A percentile compares a stretch with the other conserved stretches of the same genome.
Evolutionary conservation across 2,113 vertebrate genomes (phyloP).

Genomic region (Vombatus ursinus): DNA sequence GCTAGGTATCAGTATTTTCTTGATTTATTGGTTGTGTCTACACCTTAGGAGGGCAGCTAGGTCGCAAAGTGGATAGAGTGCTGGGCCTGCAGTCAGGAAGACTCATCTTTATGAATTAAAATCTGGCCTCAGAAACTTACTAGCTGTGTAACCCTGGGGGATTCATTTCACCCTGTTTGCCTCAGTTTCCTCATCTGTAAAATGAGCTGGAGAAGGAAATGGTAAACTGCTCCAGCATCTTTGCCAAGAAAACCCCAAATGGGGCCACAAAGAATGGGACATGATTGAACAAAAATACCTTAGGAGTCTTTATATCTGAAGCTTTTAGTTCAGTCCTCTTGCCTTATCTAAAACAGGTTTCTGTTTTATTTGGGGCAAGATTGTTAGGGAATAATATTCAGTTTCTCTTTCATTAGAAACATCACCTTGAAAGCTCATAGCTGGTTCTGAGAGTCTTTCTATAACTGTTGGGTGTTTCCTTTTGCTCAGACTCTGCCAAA

Average conservation of each 20-base stretch:
- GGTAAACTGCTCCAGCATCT: not conserved
- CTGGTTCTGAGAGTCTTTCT: too few species aligned
- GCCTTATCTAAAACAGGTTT: too few species aligned
- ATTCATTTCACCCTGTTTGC: not conserved
- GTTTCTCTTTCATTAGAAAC: too few species aligned
- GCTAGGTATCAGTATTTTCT: not conserved
- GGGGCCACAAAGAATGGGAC: too few species aligned
- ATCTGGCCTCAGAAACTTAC: not conserved
- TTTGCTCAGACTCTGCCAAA: too few species aligned
- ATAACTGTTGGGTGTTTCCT: too few species aligned
- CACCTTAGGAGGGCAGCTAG: not conserved
- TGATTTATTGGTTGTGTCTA: not conserved
- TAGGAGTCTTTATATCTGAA: too few species aligned
- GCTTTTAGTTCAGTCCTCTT: too few species aligned
- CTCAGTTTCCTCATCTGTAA: not conserved
- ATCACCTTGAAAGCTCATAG: too few species aligned
- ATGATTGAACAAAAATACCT: too few species aligned
- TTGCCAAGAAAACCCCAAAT: not conserved
- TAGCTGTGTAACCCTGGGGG: not conserved
- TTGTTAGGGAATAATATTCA: too few species aligned
- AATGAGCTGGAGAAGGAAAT: not conserved
- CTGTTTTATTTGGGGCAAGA: too few species aligned
- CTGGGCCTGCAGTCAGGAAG: not conserved
- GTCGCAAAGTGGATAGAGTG: not conserved
- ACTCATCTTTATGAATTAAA: not conserved